These are phyloP conservation scores for Silurus lanzhouensis DNA, from an alignment of 2,797 vertebrate species.

Conservation along the genomic window DNA sequence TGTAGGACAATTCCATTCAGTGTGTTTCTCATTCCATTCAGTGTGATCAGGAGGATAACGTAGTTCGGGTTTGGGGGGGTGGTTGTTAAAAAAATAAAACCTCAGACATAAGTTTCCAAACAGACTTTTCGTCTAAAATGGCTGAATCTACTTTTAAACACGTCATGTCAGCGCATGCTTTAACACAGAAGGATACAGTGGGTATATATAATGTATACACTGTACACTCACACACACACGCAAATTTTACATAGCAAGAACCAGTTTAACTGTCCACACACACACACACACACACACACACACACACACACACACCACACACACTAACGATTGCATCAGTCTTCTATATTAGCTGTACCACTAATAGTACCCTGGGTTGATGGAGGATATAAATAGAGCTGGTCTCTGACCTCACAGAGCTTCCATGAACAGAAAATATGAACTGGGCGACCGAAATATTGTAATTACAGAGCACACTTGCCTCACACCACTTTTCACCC, in stretches of 20 bases:
- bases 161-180: not conserved
- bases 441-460: not conserved
- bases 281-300: not conserved
- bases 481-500: not conserved
- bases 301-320: slow-evolving; percentile 9
- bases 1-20: not conserved
- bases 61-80: too few relatives aligned
- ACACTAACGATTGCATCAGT: slow-evolving; percentile 34
- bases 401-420: slow-evolving; percentile 12
- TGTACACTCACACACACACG: not conserved
- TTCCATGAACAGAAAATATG: slow-evolving; percentile 17
- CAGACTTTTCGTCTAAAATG: not conserved
- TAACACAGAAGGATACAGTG: too few relatives aligned
- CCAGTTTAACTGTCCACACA: not conserved
- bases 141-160: not conserved
- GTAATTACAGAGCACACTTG: slow-evolving; percentile 23
- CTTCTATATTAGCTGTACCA: slow-evolving; percentile 34
- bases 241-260: too few relatives aligned
- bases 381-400: slow-evolving; percentile 25
- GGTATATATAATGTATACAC: too few relatives aligned
- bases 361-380: slow-evolving; percentile 35
- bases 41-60: not conserved
- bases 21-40: not conserved
- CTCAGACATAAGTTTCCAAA: not conserved
- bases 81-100: not conserved